Conservation (phyloP, 1,140 invertebrate species). For the Gonioctena quinquepunctata region DNA sequence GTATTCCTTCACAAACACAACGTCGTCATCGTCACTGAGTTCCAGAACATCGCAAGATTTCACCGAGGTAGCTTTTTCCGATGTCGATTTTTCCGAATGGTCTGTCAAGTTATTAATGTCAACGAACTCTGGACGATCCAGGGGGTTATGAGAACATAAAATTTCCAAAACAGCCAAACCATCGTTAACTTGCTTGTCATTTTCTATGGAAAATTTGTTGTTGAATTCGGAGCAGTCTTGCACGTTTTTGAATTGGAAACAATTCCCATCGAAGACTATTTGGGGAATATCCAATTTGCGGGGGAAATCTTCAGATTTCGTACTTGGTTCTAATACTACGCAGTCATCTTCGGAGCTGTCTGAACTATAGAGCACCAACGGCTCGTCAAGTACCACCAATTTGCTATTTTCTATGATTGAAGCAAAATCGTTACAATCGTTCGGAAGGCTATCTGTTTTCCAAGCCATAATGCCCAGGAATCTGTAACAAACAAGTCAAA, state of each 20-base stretch:
- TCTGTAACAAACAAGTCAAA: neutral
- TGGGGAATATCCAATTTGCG: neutral
- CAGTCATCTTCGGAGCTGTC: constrained; percentile 14
- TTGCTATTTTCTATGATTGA: neutral
- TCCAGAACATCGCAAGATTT: neutral
- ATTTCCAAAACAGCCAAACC: constrained; percentile 7
- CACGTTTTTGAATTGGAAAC: neutral
- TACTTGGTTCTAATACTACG: constrained; percentile 14
- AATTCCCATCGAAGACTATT: constrained; percentile 11
- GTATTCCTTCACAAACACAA: constrained; percentile 42
- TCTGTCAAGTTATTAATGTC: constrained; percentile 24
- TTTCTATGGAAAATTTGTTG: neutral
- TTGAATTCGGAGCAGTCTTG: neutral
- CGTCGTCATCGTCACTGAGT: constrained; percentile 25
- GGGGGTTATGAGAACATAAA: constrained; percentile 1
- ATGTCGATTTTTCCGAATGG: neutral
- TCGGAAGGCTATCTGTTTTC: neutral
- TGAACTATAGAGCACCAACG: neutral
- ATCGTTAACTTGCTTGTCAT: neutral
- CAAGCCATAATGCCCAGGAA: neutral
- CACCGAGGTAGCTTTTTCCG: neutral
- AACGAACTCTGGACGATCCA: constrained; percentile 23
- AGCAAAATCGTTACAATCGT: neutral
- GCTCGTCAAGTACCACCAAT: neutral
- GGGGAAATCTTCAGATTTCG: neutral